A percentile compares a stretch with the other conserved stretches of the same genome.
These are phyloP conservation scores for Drosophila gaucha DNA, from an alignment of 2,888 invertebrate genomes.

Conservation along the genomic window DNA sequence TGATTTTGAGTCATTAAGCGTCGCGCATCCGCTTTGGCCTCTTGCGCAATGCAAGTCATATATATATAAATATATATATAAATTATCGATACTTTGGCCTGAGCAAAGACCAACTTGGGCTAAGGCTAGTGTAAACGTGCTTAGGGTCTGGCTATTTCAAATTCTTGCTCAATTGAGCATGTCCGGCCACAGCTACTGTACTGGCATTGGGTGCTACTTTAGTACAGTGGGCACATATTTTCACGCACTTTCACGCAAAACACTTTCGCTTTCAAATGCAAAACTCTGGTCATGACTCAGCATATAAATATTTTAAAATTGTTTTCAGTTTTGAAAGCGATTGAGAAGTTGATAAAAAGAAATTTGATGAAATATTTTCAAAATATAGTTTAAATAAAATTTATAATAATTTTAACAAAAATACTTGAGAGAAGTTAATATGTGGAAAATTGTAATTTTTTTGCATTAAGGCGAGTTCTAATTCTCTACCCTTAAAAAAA, in stretches of 20 bases:
- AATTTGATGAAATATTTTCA: not conserved
- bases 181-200: not conserved
- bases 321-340: constrained; percentile 10
- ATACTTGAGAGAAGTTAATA: too few relatives aligned
- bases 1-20: constrained; percentile 46
- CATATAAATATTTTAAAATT: constrained; percentile 1
- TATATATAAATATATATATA: not conserved
- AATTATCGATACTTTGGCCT: constrained; percentile 20
- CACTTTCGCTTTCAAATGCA: constrained; percentile 73
- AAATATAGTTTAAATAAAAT: not conserved
- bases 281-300: constrained; percentile 34
- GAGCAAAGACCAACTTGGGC: too few relatives aligned
- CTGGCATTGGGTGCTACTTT: not conserved
- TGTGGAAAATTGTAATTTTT: too few relatives aligned
- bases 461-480: too few relatives aligned
- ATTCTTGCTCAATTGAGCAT: constrained; percentile 45
- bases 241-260: constrained; percentile 50
- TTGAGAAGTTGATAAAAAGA: constrained; percentile 5
- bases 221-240: constrained; percentile 22
- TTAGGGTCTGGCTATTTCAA: constrained; percentile 7
- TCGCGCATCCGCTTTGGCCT: constrained; percentile 55
- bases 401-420: not conserved
- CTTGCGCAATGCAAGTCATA: constrained; percentile 49
- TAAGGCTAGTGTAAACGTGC: constrained; percentile 27
- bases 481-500: too few relatives aligned